Conservation (phyloP, 1,140 invertebrate species). For the Drusus annulatus region DNA sequence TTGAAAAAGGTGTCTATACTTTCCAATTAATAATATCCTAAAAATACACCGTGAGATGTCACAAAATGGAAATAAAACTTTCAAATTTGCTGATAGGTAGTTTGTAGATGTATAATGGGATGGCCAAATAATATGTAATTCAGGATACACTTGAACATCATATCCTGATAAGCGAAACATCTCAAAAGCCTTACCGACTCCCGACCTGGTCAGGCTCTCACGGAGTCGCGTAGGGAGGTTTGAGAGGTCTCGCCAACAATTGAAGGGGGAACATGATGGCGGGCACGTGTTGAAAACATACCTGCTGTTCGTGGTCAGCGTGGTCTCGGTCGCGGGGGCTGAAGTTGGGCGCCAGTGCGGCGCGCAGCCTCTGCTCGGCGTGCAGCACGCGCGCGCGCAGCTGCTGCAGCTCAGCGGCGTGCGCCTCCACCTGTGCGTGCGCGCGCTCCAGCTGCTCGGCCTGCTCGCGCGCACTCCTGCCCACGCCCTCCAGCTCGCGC, state of each 20-base stretch:
- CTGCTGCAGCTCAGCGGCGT: conserved; percentile 90
- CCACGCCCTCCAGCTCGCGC: conserved; percentile 78
- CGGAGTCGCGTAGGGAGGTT: not conserved
- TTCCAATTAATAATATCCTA: no score
- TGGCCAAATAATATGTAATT: no score
- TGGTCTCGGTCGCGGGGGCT: conserved; percentile 87
- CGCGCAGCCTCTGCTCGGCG: conserved; percentile 88
- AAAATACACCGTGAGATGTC: no score
- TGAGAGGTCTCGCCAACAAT: not conserved
- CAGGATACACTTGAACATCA: not conserved
- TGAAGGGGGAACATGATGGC: conserved; percentile 7
- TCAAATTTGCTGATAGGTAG: no score
- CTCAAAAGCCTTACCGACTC: not conserved
- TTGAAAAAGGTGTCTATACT: no score
- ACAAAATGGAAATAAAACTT: no score
- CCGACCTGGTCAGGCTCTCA: not conserved
- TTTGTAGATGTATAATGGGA: no score
- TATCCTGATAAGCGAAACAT: not conserved
- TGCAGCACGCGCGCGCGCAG: conserved; percentile 87
- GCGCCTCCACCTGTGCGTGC: conserved; percentile 87
- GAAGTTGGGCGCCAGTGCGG: conserved; percentile 85
- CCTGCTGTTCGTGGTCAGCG: conserved; percentile 90
- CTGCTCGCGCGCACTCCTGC: conserved; percentile 79
- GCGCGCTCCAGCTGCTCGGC: conserved; percentile 82
- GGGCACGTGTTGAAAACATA: conserved; percentile 77